These are phyloP conservation scores for Myanophis thanlyinensis DNA, from an alignment of 2,113 vertebrate species.

Conservation along the genomic window DNA sequence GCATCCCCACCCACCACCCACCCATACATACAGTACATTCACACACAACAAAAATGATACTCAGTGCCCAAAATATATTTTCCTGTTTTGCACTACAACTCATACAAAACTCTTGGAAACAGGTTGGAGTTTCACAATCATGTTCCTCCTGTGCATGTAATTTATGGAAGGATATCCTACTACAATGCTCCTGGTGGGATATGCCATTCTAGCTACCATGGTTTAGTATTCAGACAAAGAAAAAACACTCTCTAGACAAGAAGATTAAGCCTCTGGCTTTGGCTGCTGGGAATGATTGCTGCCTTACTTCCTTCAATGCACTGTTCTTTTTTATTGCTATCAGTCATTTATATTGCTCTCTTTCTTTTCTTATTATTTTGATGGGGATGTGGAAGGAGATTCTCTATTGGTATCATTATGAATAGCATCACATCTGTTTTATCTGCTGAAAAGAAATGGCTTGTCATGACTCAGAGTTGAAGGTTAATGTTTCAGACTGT, in stretches of 20 bases:
- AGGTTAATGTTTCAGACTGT: background rate
- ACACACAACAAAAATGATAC: background rate
- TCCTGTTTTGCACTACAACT: background rate
- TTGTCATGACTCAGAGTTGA: background rate
- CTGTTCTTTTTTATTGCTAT: background rate
- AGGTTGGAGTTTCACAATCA: background rate
- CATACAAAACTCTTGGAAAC: background rate
- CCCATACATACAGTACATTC: too few relatives aligned
- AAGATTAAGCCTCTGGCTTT: background rate
- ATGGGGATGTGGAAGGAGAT: background rate
- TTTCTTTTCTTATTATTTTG: background rate
- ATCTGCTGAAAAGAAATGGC: background rate
- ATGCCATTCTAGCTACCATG: background rate
- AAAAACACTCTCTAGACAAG: background rate
- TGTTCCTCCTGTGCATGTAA: background rate
- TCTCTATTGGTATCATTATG: background rate
- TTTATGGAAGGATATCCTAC: background rate
- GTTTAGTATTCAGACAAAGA: background rate
- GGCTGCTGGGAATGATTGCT: background rate
- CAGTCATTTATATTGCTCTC: background rate
- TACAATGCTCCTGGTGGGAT: background rate
- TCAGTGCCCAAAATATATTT: background rate
- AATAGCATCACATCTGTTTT: background rate
- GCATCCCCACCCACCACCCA: fast-evolving
- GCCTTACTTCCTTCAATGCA: background rate